phyloP scores from a whole-genome alignment of 2,113 vertebrate species.

The Gymnobelideus leadbeateri region DNA sequence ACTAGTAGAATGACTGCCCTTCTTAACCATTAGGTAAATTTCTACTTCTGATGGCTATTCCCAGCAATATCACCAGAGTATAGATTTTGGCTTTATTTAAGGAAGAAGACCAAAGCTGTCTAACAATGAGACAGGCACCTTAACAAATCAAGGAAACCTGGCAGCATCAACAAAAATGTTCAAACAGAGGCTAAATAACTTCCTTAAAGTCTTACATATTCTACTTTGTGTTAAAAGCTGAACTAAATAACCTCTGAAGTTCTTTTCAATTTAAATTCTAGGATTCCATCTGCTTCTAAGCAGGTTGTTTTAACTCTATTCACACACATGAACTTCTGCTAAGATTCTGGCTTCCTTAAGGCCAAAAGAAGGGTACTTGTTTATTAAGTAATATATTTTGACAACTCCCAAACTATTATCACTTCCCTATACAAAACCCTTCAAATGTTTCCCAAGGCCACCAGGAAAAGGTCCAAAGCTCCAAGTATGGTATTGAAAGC shows the following conservation, averaged over 20 bases:
- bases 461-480: neutral
- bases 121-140: neutral
- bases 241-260: neutral
- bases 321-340: neutral
- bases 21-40: neutral
- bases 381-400: neutral
- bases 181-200: neutral
- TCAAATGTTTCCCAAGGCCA: neutral
- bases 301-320: neutral
- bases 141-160: neutral
- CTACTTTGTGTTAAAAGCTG: neutral
- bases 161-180: neutral
- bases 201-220: neutral
- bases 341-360: neutral
- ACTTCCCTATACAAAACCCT: neutral
- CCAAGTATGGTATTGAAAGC: neutral
- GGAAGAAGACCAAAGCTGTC: neutral
- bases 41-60: neutral
- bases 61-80: neutral
- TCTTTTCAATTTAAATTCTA: neutral
- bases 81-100: neutral
- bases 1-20: neutral
- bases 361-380: neutral
- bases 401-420: neutral
- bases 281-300: neutral